Conservation (phyloP, 2,888 invertebrate genomes). For the Patella depressa region DNA sequence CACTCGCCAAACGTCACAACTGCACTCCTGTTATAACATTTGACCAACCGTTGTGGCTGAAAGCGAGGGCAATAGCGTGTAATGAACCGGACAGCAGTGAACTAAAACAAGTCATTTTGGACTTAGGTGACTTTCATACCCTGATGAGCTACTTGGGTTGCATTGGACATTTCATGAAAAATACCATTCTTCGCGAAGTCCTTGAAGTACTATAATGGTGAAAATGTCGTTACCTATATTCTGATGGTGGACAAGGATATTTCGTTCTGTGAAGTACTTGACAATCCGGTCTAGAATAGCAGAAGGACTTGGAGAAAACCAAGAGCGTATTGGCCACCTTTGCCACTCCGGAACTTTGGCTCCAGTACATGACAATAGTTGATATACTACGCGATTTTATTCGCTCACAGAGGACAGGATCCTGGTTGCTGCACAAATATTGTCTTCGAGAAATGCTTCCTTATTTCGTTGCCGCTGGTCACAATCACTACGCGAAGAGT, state of each 20-base stretch:
- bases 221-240: not conserved
- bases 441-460: no score
- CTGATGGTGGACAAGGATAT: not conserved
- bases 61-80: not conserved
- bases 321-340: no score
- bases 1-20: not conserved
- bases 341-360: no score
- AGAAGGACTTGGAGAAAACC: no score
- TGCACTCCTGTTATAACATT: not conserved
- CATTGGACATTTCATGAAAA: not conserved
- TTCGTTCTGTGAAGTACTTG: no score
- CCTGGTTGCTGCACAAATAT: no score
- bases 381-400: no score
- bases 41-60: not conserved
- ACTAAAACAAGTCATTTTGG: not conserved
- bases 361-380: no score
- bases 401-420: no score
- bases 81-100: not conserved
- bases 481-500: slow-evolving; percentile 39
- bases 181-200: not conserved
- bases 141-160: not conserved
- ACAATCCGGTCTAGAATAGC: no score
- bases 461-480: slow-evolving; percentile 40
- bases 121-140: not conserved
- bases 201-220: not conserved